Base-by-base conservation (phyloP, 2,113 vertebrate genomes). In the Muntiacus reevesi region DNA sequence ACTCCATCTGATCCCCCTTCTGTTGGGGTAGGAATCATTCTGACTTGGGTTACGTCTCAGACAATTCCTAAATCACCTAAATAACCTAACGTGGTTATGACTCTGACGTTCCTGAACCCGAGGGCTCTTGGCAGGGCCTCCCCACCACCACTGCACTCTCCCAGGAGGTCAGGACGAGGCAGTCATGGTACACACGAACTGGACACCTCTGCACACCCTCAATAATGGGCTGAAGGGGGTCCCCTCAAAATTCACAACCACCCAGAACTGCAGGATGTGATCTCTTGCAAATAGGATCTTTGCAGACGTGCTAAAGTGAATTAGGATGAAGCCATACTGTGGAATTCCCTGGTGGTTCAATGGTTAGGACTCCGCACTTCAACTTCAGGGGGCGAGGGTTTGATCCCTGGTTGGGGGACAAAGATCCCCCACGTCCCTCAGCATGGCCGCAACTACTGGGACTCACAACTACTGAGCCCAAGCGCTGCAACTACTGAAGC, bases 181-280 rank as follows among this genome's bases (percentile, higher is more conserved):
- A 43, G n/a, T 64, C 57, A 30, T 0, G 5, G 33, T 23, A 7
- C 23, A 1, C 52, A 19, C 0, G 13, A 60, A 71, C 84, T 9
- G 14, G 50, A 64, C 5, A 43, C 12, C 25, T 67, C 54, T 67
- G 28, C n/a, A 50, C 9, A 0, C 17, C 27, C 10, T 3, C 50
- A 74, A 5, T 23, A 14, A 60, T 21, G 52, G 40, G 55, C 55
- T 74, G 40, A 90, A 91, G 1, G 59, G n/a, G 3, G 5, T 1
- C 11, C n/a, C 28, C 15, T 16, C 1, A 0, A 50, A 36, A 33
- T 50, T 25, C 92, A 81, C 0, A 1, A 55, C 9, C 17, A 55
- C 36, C 6, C 50, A 27, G 55, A 89, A 59, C 67, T 52, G 67
- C 43, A 45, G 60, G 28, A 60, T 7, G 50, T 78, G 59, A 59